Conservation (phyloP, 1,140 invertebrate genomes). For the Anoplolepis gracilipes region DNA sequence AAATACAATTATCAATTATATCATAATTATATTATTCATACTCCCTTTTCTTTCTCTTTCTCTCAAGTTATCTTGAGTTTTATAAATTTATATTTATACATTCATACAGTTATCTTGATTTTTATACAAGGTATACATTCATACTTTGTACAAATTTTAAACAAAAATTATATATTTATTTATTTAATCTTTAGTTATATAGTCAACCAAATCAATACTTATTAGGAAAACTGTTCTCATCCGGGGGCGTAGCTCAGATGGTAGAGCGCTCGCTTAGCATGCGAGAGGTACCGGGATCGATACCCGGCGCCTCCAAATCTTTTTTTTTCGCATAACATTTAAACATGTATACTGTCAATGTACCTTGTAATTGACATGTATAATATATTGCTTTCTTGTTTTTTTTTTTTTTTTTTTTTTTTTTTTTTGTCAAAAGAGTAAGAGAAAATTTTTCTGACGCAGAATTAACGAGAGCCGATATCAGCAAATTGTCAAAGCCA, state of each 20-base stretch:
- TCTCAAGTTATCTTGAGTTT: too few species aligned
- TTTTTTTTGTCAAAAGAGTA: slow-evolving; percentile 1
- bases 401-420: background rate
- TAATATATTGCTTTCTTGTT: background rate
- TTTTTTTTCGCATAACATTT: too few species aligned
- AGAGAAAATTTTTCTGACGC: slow-evolving; percentile 34
- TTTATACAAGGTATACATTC: background rate
- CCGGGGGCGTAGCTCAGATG: slow-evolving; percentile 92
- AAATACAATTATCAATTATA: background rate
- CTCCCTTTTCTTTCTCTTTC: too few species aligned
- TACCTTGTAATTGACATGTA: background rate
- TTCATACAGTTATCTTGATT: too few species aligned
- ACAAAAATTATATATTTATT: background rate
- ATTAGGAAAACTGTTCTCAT: too few species aligned
- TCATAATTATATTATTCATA: background rate
- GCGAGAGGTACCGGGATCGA: slow-evolving; percentile 94
- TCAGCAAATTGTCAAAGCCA: slow-evolving; percentile 45
- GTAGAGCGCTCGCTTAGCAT: slow-evolving; percentile 95
- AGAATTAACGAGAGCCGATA: slow-evolving; percentile 68
- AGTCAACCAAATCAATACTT: too few species aligned
- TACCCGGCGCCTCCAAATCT: slow-evolving; percentile 90
- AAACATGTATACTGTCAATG: background rate
- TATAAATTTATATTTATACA: too few species aligned
- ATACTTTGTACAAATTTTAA: background rate
- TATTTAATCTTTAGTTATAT: too few species aligned